Evolutionary conservation across 2,113 vertebrate species (phyloP).

Genomic region (Sturnira hondurensis): DNA sequence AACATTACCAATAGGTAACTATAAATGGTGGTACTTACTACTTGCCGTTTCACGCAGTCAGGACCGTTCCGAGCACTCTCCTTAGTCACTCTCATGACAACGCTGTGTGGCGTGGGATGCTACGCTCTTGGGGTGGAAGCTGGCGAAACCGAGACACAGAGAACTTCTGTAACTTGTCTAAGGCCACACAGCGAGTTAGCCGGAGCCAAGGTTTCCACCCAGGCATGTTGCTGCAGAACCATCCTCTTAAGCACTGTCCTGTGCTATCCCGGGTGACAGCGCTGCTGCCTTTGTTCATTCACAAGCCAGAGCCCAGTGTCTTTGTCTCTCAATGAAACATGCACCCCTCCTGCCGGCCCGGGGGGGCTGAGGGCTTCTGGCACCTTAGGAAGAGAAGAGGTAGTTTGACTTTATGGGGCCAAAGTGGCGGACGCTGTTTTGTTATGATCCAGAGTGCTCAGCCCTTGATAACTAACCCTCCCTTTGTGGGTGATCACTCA

Average conservation of each 20-base stretch:
- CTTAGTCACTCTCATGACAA: background rate
- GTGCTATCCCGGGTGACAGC: background rate
- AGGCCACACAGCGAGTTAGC: background rate
- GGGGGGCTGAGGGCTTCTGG: background rate
- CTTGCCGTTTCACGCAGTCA: background rate
- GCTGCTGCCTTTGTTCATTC: background rate
- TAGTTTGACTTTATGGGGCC: background rate
- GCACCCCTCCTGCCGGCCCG: background rate
- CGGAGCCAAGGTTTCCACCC: background rate
- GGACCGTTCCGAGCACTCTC: background rate
- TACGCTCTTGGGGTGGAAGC: background rate
- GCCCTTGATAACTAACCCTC: background rate
- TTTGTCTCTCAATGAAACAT: background rate
- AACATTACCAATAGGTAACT: background rate
- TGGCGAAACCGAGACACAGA: background rate
- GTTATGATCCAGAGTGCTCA: background rate
- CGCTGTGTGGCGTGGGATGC: background rate
- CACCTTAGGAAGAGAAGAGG: background rate
- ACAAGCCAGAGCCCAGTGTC: background rate
- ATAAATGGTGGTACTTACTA: background rate
- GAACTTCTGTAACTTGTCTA: background rate
- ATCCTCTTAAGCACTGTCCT: background rate
- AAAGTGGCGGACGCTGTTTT: background rate
- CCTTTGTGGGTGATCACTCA: background rate
- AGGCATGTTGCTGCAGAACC: background rate